Evolutionary conservation across 1,140 invertebrate species (phyloP).

Genomic region (Bombus affinis): DNA sequence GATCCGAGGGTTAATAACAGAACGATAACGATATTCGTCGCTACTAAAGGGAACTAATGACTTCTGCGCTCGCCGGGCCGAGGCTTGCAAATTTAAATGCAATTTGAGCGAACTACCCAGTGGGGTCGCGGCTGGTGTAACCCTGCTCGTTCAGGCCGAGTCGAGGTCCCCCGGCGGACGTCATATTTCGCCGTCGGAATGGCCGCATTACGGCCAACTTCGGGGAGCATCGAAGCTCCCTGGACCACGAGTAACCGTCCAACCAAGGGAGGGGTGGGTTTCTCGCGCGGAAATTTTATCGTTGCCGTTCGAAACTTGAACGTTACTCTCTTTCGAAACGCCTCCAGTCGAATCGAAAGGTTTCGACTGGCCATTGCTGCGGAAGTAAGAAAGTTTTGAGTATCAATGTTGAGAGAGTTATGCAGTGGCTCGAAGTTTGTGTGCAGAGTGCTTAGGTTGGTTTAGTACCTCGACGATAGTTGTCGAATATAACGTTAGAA

Average conservation of each 20-base stretch:
- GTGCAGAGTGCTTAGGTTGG: background rate
- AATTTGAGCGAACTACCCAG: conserved; percentile 58
- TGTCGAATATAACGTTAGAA: background rate
- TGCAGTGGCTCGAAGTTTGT: background rate
- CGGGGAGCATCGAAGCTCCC: background rate
- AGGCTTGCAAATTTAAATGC: conserved; percentile 63
- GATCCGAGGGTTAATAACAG: conserved; percentile 31
- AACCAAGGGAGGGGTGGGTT: background rate
- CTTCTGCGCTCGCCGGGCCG: conserved; percentile 43
- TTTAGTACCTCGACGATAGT: background rate
- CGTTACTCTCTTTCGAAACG: background rate
- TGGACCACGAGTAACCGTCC: conserved; percentile 27
- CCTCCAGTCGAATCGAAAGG: background rate
- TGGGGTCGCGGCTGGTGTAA: conserved; percentile 30
- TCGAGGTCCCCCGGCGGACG: conserved; percentile 35
- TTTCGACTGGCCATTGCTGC: background rate
- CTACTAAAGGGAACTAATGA: conserved; percentile 52
- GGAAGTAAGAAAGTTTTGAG: background rate
- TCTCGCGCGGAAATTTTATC: conserved; percentile 3
- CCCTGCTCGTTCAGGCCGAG: background rate
- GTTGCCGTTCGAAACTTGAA: background rate
- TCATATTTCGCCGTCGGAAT: conserved; percentile 55
- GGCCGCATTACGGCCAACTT: conserved; percentile 45
- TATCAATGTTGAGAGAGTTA: conserved; percentile 1
- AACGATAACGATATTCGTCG: conserved; percentile 50